Evolutionary conservation across 2,888 invertebrate species (phyloP), one percentile per base, ranked within the genome.

Genomic region (Torymus aiolomorphi): DNA sequence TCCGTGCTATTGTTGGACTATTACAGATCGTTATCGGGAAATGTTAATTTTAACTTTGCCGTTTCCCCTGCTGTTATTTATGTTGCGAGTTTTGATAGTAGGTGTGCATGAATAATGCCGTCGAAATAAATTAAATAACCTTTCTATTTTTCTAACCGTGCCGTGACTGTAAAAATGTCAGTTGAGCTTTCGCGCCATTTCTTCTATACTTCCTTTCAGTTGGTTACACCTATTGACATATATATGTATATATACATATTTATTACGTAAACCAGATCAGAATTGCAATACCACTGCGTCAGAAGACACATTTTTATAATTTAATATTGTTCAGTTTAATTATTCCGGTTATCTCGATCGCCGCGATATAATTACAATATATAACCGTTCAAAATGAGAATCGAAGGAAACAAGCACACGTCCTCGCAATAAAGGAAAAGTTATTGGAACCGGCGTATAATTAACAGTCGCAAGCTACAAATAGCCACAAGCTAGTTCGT

Each of bases 91-190:
- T 13, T 24, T 20, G 11, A 24, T 24, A 11, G 14, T 63, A 14
- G 42, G 65, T 51, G 42, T 42, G 42, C 42, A 42, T 42, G 42
- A 42, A 42, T 42, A 42, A 42, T 42, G 5, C 42, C 42, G 8
- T 42, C 8, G 42, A 42, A 42, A 42, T 42, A 8, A 42, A 42
- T 42, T 42, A 42, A 42, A 42, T 42, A 8, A 42, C 42, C 4
- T 42, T 42, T 42, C 42, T 42, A 42, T 42, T 5, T 42, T 42
- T 42, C 42, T 42, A 42, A 42, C 42, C 42, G 42, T 42, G 42
- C 66, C 67, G n/a, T n/a, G n/a, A n/a, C n/a, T 72, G 57, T 62
- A 57, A 65, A 77, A 77, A 52, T 71, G 65, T 24, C 65, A 18
- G 31, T 31, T 31, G 8, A 42, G 24, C 59, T 71, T 65, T 59